Base-by-base conservation (phyloP, 2,113 vertebrate genomes). In the Campylorhamphus procurvoides region DNA sequence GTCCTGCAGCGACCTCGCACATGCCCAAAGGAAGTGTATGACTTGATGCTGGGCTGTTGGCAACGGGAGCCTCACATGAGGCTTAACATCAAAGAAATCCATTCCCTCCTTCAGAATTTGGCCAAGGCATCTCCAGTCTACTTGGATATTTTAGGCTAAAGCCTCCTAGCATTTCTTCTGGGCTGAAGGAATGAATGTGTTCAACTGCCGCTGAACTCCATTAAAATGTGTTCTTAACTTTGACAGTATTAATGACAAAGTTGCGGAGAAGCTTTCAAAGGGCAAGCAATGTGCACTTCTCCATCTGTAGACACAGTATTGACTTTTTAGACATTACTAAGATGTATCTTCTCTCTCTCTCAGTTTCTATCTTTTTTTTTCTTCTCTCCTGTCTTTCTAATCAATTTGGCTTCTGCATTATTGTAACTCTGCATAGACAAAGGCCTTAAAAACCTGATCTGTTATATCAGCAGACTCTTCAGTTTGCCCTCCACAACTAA, bases 1-100 rank as follows among this genome's bases (percentile, higher is more conserved):
- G 99, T 99, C 86, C 98, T 99, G 95, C 99, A 99, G 98, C 98
- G 99, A 94, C 99, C 99, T 88, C 98, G 99, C 93, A 99, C 99
- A 2, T 99, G 99, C 97, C 99, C 98, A 44, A 99, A 99, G 96
- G 99, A 99, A 97, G 99, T 99, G n/a, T 99, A 99, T 12, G 99
- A 99, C 96, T 98, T 99, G 97, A 99, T 99, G 99, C 98, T 99
- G 97, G 99, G 99, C 80, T 99, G 99, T 97, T 99, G 99, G 99
- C 99, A 99, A 94, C 96, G 99, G 62, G 99, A 99, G 95, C 99
- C 99, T 16, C 99, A 99, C 95, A 99, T 99, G 98, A 99, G 99
- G 97, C 99, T 99, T 95, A 99, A 99, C 98, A 99, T 99, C 97
- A 99, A 99, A 97, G 99, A 99, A 97, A 99, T 99, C 97, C 98